Base-by-base conservation (phyloP, 2,113 vertebrate species). In the Prietella phreatophila region DNA sequence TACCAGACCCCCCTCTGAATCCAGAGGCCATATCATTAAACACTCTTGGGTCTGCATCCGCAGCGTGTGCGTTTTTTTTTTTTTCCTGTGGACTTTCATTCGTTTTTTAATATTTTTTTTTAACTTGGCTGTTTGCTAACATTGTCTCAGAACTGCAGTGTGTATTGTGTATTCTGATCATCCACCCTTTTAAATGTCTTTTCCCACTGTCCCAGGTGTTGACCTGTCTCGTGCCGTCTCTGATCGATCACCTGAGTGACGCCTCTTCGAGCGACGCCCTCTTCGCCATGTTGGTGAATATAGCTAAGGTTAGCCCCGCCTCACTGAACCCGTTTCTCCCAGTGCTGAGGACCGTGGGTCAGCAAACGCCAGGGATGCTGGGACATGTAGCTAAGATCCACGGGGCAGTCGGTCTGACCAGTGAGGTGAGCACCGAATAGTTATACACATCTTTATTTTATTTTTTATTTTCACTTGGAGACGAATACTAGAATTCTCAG, bases 311-410 rank as follows among this genome's bases (percentile, higher is more conserved):
- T 0, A 96, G 96, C 60, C 97, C 98, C 3, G 87, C 92, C 82
- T 95, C 97, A 1, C 80, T 99, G 89, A 91, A 91, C 53, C 55
- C 92, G 83, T 97, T 95, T 86, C 96, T 99, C 85, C 96, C 97
- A 0, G 22, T 30, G 0, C 93, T 99, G 84, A 96, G 95, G 75
- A 95, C 94, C 81, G 89, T 93, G 53, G 96, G 95, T 11, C 96
- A 98, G 88, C 93, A 91, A 85, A 96, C 90, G 39, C 95, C 97
- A 55, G 91, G 88, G 87, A 91, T 98, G 63, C 94, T 97, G 88
- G 97, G 97, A 90, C 96, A 97, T 84, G 94, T 95, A 22, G 96
- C 96, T 4, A 97, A 96, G 93, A 96, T 97, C 94, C 97, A 97
- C 10, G 95, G 97, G 56, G 95, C 96, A n/a, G 96, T 98, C 55